Percentiles rank a stretch among this genome's conserved stretches.
phyloP scores from a whole-genome alignment of 2,888 invertebrate genomes.

The Cotesia congregata region DNA sequence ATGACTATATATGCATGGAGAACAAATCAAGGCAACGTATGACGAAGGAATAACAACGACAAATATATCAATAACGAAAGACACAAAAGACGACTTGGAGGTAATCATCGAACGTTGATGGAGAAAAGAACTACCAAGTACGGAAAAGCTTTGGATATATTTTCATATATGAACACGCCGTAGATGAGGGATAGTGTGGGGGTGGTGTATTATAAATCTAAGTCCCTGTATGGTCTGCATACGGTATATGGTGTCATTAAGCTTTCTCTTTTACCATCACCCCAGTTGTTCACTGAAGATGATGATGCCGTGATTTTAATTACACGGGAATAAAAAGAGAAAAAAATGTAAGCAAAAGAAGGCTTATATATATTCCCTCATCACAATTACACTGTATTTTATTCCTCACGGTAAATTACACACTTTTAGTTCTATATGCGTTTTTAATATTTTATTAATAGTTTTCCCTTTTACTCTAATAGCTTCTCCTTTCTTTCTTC shows the following conservation, averaged over 20 bases:
- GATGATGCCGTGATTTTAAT: conserved; percentile 66
- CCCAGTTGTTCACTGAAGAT: conserved; percentile 52
- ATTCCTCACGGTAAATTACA: not conserved
- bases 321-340: conserved; percentile 65
- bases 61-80: not conserved
- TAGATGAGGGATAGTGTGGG: not conserved
- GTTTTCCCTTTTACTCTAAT: not conserved
- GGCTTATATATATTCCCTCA: conserved; percentile 40
- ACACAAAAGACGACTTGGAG: not conserved
- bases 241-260: conserved; percentile 20
- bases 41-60: not conserved
- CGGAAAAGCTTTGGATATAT: not conserved
- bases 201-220: not conserved
- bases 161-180: not conserved
- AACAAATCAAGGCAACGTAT: not conserved
- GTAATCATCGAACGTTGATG: not conserved
- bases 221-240: conserved; percentile 13
- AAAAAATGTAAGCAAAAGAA: conserved; percentile 62
- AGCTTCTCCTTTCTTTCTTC: not conserved
- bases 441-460: conserved; percentile 8
- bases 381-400: not conserved
- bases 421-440: not conserved
- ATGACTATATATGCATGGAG: not conserved
- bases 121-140: not conserved
- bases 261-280: conserved; percentile 45